Conservation (phyloP, 2,888 invertebrate genomes). For the Acronicta leporina region DNA sequence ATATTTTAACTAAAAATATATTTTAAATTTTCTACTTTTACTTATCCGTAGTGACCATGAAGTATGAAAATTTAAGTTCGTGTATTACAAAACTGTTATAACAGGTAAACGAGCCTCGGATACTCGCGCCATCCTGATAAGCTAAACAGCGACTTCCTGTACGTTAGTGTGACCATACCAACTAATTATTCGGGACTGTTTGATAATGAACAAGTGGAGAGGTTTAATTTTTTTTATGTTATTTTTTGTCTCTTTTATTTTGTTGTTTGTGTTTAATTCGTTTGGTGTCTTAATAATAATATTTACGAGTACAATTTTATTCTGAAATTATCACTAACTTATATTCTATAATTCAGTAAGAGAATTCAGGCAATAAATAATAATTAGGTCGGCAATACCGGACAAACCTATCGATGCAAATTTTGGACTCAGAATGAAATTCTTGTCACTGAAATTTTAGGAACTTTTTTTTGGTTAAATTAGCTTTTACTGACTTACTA, state of each 20-base stretch:
- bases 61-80: slow-evolving; percentile 40
- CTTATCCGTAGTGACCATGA: slow-evolving; percentile 38
- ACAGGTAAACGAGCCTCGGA: slow-evolving; percentile 71
- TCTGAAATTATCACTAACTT: neutral
- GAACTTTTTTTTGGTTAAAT: too few relatives aligned
- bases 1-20: too few relatives aligned
- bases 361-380: neutral
- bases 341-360: too few relatives aligned
- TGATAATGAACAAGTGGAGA: too few relatives aligned
- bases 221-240: too few relatives aligned
- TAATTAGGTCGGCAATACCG: neutral
- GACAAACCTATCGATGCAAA: slow-evolving; percentile 15
- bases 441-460: too few relatives aligned
- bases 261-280: slow-evolving; percentile 1
- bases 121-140: slow-evolving; percentile 78
- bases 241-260: neutral
- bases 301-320: neutral
- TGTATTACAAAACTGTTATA: slow-evolving; percentile 61
- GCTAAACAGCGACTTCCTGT: slow-evolving; percentile 84
- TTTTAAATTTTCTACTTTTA: neutral
- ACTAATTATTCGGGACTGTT: slow-evolving; percentile 36
- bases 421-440: slow-evolving; percentile 33
- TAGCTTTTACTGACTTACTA: slow-evolving; percentile 25
- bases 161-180: slow-evolving; percentile 63
- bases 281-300: too few relatives aligned